Evolutionary conservation across 2,888 invertebrate species (phyloP).

Genomic region (Keiferia lycopersicella): DNA sequence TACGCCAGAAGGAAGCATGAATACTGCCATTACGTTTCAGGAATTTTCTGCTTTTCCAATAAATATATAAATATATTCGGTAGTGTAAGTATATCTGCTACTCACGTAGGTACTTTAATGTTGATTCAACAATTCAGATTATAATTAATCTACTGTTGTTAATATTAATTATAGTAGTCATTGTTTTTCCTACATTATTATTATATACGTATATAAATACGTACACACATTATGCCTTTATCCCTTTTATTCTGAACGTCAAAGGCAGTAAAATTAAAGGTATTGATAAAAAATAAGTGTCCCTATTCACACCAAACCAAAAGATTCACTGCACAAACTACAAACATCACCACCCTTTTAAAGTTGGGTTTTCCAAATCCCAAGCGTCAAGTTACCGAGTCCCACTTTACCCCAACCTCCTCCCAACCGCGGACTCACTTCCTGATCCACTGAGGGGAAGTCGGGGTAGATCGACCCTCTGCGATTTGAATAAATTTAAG

Average conservation of each 20-base stretch:
- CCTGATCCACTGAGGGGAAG: constrained; percentile 54
- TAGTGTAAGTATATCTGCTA: too few relatives aligned
- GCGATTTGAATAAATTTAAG: constrained; percentile 64
- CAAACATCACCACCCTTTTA: neutral
- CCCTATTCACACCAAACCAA: neutral
- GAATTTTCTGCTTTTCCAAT: neutral
- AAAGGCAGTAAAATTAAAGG: too few relatives aligned
- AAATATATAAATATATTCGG: neutral
- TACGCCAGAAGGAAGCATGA: neutral
- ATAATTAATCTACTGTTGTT: too few relatives aligned
- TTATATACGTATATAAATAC: too few relatives aligned
- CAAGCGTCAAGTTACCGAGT: constrained; percentile 33
- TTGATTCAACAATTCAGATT: too few relatives aligned
- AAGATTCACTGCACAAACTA: neutral
- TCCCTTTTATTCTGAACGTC: too few relatives aligned
- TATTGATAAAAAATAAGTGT: too few relatives aligned
- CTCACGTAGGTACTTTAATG: too few relatives aligned
- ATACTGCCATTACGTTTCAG: neutral
- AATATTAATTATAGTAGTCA: too few relatives aligned
- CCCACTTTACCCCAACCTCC: constrained; percentile 36
- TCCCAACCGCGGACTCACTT: constrained; percentile 46
- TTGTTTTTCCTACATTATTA: too few relatives aligned
- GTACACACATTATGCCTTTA: too few relatives aligned
- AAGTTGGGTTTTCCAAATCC: constrained; percentile 5
- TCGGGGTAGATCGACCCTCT: constrained; percentile 51